Evolutionary conservation across 2,113 vertebrate species (phyloP), one percentile per base, ranked within the genome.

Genomic region (Spheniscus mendiculus): DNA sequence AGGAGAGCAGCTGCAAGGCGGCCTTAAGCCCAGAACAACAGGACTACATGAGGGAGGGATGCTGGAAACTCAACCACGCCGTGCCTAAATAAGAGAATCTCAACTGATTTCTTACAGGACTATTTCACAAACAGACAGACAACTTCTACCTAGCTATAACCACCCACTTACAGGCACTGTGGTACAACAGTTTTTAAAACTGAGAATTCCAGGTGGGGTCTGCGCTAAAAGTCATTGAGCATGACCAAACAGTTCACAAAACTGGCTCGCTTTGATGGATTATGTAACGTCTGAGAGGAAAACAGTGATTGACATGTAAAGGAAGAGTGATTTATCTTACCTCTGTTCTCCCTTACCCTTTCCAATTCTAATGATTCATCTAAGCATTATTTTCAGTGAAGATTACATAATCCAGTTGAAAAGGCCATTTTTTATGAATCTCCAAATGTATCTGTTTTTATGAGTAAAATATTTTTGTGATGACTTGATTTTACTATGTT

Each of bases 321-420:
- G 59, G 44, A 82, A 83, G 32, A 89, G 17, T 49, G 73, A 92
- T 56, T 93, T 92, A 84, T 40, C 44, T 36, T 74, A 67, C 36
- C 59, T 71, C 84, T 3, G 0, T 58, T 85, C 52, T 94, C 56
- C 44, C 56, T 74, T 74, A 71, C n/a, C 69, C 56, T 69, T 92
- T 74, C 82, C 38, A 71, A 77, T 87, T 72, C 36, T 69, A 82
- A 53, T 91, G 87, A 95, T 93, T 95, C 95, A 96, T 85, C 56
- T 73, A 67, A 84, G 56, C 27, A 32, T 89, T 93, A 85, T 83
- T 95, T 92, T 95, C 90, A 89, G 65, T 32, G n/a, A 89, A 47
- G 63, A 89, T 91, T 95, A 87, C 49, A 56, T 79, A 93, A 94
- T 45, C 25, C 49, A 83, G 34, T 61, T 9, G 5, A 94, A 93